A percentile compares a stretch with the other conserved stretches of the same genome.
Conservation (phyloP, 2,113 vertebrate genomes). For the Epinephelus cyanopodus region DNA sequence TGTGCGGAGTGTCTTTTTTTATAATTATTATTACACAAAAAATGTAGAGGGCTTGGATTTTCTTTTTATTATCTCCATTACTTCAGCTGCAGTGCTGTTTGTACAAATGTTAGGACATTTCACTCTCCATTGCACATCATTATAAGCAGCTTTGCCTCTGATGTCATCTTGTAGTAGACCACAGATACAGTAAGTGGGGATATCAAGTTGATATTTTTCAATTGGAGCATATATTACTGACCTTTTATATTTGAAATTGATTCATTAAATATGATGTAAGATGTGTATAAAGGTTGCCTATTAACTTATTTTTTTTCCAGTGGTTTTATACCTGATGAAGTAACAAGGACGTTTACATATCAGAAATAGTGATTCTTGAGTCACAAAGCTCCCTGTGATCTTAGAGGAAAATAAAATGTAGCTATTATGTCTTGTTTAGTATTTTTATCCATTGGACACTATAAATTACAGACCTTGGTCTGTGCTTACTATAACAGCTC, state of each 20-base stretch:
- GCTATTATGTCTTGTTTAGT: constrained; percentile 32
- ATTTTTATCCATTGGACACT: constrained; percentile 1
- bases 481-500: constrained; percentile 12
- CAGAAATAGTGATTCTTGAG: constrained; percentile 23
- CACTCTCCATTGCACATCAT: constrained; percentile 41
- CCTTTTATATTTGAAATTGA: constrained; percentile 81
- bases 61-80: constrained; percentile 48
- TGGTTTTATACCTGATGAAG: constrained; percentile 68
- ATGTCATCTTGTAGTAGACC: constrained; percentile 45
- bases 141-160: constrained; percentile 49
- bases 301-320: constrained; percentile 81
- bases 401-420: constrained; percentile 34
- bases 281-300: constrained; percentile 79
- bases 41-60: constrained; percentile 61
- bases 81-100: constrained; percentile 60
- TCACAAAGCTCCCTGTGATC: constrained; percentile 32
- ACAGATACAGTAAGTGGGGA: constrained; percentile 24
- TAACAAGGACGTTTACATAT: constrained; percentile 55
- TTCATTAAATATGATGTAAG: constrained; percentile 80
- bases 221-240: constrained; percentile 75
- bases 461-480: neutral
- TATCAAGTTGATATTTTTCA: constrained; percentile 65
- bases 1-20: constrained; percentile 77
- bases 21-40: constrained; percentile 74
- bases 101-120: constrained; percentile 46